phyloP scores from a whole-genome alignment of 2,888 invertebrate genomes.

The Gymnoscelis rufifasciata region DNA sequence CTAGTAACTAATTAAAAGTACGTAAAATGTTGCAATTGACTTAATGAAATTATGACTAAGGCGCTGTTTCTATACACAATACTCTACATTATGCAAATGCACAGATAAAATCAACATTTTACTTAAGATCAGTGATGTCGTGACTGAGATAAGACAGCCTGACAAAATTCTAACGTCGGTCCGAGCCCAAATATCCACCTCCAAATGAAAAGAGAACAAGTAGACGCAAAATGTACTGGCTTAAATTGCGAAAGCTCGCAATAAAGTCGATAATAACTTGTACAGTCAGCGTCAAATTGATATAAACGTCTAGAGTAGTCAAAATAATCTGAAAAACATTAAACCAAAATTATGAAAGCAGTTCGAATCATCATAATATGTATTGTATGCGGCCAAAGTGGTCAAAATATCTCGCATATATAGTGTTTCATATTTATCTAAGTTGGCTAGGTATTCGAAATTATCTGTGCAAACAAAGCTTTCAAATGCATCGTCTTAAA shows the following conservation, averaged over 20 bases:
- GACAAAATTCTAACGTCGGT: constrained; percentile 4
- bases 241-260: constrained; percentile 72
- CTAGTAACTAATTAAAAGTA: background rate
- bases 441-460: too few species aligned
- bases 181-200: constrained; percentile 42
- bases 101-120: background rate
- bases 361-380: too few species aligned
- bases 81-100: background rate
- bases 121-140: background rate
- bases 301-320: too few species aligned
- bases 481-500: too few species aligned
- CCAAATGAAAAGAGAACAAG: constrained; percentile 40
- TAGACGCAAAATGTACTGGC: constrained; percentile 47
- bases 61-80: background rate
- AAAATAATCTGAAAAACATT: too few species aligned
- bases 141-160: constrained; percentile 2
- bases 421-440: too few species aligned
- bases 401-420: too few species aligned
- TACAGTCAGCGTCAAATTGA: too few species aligned
- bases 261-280: constrained; percentile 71
- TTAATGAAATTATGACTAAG: background rate
- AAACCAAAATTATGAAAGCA: too few species aligned
- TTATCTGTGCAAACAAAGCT: too few species aligned
- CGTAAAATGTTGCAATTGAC: too few species aligned
- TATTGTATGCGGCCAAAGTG: too few species aligned